Conservation (phyloP, 2,113 vertebrate species). For the Emydura subglobosa region DNA sequence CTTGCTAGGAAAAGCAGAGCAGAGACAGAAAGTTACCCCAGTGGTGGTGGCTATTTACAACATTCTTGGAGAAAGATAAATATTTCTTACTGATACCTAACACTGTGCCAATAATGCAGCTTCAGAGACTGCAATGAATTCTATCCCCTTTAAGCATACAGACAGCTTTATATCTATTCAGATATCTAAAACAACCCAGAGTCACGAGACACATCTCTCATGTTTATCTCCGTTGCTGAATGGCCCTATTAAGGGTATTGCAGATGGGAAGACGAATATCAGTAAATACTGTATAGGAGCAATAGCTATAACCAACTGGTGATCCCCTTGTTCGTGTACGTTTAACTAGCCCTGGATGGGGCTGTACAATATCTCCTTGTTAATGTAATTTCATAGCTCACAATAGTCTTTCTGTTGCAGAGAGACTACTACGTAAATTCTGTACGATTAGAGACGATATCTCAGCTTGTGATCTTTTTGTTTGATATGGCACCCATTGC, state of each 20-base stretch:
- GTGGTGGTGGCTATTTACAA: neutral
- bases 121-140: neutral
- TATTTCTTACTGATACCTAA: neutral
- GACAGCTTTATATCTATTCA: conserved; percentile 19
- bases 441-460: neutral
- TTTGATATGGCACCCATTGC: neutral
- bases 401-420: neutral
- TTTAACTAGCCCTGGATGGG: conserved; percentile 31
- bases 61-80: neutral
- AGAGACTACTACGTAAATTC: neutral
- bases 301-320: conserved; percentile 39
- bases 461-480: neutral
- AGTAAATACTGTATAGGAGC: conserved; percentile 21
- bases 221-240: conserved; percentile 17
- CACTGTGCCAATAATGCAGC: neutral
- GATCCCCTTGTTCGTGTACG: conserved; percentile 40
- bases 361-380: neutral
- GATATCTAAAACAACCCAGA: neutral
- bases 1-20: neutral
- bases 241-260: conserved; percentile 5
- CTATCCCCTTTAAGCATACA: neutral
- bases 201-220: conserved; percentile 6
- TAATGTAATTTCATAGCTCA: conserved; percentile 3
- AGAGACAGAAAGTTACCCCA: neutral
- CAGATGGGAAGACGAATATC: conserved; percentile 33